Percentiles rank a stretch among this genome's conserved stretches.
Conservation (phyloP, 2,113 vertebrate species). For the Sinocyclocheilus maitianheensis region DNA sequence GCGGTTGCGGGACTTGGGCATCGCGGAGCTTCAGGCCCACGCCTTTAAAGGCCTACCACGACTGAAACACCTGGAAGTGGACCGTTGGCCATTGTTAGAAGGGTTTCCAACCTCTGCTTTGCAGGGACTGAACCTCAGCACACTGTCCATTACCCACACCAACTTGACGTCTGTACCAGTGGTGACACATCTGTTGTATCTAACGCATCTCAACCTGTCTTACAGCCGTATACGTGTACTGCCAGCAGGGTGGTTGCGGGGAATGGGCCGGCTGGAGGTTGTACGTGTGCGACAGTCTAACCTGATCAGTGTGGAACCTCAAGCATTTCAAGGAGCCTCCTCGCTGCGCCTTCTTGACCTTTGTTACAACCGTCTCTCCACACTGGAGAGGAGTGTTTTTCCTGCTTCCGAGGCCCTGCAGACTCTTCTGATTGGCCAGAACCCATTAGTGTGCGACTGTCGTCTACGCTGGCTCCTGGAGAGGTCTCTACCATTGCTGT, state of each 20-base stretch:
- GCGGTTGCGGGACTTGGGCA: constrained; percentile 73
- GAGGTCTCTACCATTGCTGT: constrained; percentile 86
- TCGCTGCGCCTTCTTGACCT: constrained; percentile 92
- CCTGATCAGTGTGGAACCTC: constrained; percentile 85
- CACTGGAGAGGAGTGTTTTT: constrained; percentile 88
- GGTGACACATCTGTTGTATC: constrained; percentile 88
- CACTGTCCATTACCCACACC: constrained; percentile 90
- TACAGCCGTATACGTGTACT: constrained; percentile 88
- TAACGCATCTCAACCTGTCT: constrained; percentile 94
- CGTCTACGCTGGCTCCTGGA: constrained; percentile 94
- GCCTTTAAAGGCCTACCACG: constrained; percentile 90
- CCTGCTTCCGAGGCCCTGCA: constrained; percentile 87
- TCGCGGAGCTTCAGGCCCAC: constrained; percentile 79
- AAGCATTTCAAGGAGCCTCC: constrained; percentile 88
- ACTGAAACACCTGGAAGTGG: constrained; percentile 88
- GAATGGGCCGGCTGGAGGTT: constrained; percentile 88
- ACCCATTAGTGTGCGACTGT: constrained; percentile 94
- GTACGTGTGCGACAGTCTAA: constrained; percentile 87
- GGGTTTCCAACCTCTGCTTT: constrained; percentile 88
- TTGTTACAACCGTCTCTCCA: constrained; percentile 89
- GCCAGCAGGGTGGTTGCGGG: constrained; percentile 88
- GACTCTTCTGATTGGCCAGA: constrained; percentile 89
- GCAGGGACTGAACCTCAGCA: constrained; percentile 93
- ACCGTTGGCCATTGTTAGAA: constrained; percentile 91
- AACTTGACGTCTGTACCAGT: constrained; percentile 87